A percentile compares a stretch with the other conserved stretches of the same genome.
Conservation (phyloP, 2,888 invertebrate species). For the Sinotaia quadrata region DNA sequence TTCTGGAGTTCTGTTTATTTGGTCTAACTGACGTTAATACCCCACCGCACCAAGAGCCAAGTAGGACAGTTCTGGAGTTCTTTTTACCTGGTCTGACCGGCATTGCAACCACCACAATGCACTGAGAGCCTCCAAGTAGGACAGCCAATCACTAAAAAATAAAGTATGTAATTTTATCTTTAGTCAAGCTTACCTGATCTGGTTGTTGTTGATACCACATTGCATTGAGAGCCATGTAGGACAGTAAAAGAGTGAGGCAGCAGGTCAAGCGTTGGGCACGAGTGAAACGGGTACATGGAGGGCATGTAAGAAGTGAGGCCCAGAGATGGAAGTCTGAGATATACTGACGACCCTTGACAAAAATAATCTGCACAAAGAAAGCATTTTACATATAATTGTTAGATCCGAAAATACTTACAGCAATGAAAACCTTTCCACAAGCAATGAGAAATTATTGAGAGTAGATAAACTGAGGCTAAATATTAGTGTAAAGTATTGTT, state of each 20-base stretch:
- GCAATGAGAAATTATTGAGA: no score
- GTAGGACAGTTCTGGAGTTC: no score
- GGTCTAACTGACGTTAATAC: no score
- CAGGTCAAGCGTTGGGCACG: constrained; percentile 67
- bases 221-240: constrained; percentile 68
- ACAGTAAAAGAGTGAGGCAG: constrained; percentile 60
- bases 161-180: not conserved
- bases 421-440: no score
- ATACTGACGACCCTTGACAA: constrained; percentile 68
- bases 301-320: constrained; percentile 65
- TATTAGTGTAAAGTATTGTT: no score
- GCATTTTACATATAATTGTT: constrained; percentile 5
- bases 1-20: no score
- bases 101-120: no score
- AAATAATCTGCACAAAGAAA: constrained; percentile 57
- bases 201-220: constrained; percentile 56
- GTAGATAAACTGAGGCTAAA: no score
- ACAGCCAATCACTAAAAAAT: no score
- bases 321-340: constrained; percentile 69
- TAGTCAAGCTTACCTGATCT: constrained; percentile 24
- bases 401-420: not conserved
- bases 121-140: no score
- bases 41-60: no score
- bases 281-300: constrained; percentile 69
- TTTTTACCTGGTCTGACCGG: no score